phyloP scores from a whole-genome alignment of 2,888 invertebrate genomes.

The Thecophora atra region DNA sequence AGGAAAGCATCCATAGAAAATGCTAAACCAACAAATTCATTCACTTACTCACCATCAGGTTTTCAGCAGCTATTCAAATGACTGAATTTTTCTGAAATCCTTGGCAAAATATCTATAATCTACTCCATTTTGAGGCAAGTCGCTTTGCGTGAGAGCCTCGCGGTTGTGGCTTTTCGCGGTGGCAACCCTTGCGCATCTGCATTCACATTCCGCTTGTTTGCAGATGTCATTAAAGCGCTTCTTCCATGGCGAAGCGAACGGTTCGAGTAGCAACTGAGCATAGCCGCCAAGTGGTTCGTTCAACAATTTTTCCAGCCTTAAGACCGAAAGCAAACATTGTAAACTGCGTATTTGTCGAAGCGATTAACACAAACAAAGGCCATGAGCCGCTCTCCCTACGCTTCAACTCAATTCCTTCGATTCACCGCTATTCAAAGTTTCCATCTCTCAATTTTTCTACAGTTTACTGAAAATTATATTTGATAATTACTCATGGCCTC shows the following conservation, averaged over 20 bases:
- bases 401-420: no score
- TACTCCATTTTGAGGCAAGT: not conserved
- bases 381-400: no score
- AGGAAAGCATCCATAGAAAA: not conserved
- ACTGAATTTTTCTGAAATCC: constrained; percentile 3
- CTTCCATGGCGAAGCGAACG: not conserved
- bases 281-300: not conserved
- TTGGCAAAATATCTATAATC: not conserved
- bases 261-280: constrained; percentile 1
- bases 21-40: not conserved
- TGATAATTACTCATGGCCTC: no score
- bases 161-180: no score
- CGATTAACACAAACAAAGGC: not conserved
- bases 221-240: constrained; percentile 8
- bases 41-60: not conserved
- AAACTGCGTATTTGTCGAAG: constrained; percentile 8
- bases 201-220: constrained; percentile 17
- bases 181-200: constrained; percentile 6
- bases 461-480: no score
- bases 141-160: not conserved
- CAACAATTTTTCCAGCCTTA: not conserved
- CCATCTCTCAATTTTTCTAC: no score
- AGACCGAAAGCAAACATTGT: constrained; percentile 27
- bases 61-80: not conserved
- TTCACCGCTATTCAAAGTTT: no score